Percentiles rank a stretch among this genome's conserved stretches.
Evolutionary conservation across 2,888 invertebrate species (phyloP).

Genomic region (Drosophila parthenogenetica): DNA sequence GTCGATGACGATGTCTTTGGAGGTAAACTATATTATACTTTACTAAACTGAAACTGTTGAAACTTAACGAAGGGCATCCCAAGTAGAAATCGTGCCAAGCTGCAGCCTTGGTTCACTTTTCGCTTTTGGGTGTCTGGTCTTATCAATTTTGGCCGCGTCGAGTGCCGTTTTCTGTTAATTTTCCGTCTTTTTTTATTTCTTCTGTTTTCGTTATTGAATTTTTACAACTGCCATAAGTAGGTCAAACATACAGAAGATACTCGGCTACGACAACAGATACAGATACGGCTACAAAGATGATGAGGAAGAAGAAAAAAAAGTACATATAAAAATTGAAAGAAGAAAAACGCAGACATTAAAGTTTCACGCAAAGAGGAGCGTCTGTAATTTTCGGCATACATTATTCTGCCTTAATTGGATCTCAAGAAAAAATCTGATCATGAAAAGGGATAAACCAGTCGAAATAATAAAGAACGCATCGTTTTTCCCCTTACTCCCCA

Average conservation of each 20-base stretch:
- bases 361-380: conserved; percentile 13
- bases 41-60: conserved; percentile 1
- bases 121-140: conserved; percentile 51
- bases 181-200: conserved; percentile 56
- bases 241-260: conserved; percentile 62
- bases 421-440: conserved; percentile 4
- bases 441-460: conserved; percentile 3
- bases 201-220: conserved; percentile 65
- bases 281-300: conserved; percentile 17
- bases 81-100: conserved; percentile 71
- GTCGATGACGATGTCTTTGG: not conserved
- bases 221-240: conserved; percentile 73
- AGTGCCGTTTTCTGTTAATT: conserved; percentile 74
- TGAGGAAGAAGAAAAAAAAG: conserved; percentile 2
- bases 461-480: not conserved
- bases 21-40: conserved; percentile 1
- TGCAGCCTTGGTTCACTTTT: conserved; percentile 57
- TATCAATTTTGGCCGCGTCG: conserved; percentile 64
- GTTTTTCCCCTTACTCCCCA: too few species aligned
- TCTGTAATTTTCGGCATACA: conserved; percentile 61
- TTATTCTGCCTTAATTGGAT: conserved; percentile 63
- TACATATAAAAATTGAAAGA: not conserved
- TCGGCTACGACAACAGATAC: conserved; percentile 21
- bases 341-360: conserved; percentile 48
- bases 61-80: conserved; percentile 61